Percentiles rank a stretch among this genome's conserved stretches.
These are phyloP conservation scores for Lerista edwardsae DNA, from an alignment of 2,797 vertebrate genomes.

Conservation along the genomic window DNA sequence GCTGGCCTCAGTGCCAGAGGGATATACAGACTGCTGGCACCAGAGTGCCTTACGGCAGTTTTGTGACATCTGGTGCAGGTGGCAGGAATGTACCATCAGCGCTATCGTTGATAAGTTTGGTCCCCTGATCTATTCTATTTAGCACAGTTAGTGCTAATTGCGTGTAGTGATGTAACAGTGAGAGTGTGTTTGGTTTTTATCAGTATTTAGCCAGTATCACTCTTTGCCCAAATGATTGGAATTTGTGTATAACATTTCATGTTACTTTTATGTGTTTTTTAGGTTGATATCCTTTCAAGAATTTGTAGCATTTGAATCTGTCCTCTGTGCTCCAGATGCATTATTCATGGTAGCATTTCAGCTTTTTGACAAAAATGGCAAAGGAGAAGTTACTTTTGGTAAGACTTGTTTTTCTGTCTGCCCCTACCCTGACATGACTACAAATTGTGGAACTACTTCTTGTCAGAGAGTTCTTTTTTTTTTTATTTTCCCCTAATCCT, in stretches of 20 bases:
- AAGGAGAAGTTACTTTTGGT: slow-evolving; percentile 84
- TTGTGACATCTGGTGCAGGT: too few relatives aligned
- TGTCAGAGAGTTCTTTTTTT: background rate
- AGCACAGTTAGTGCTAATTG: background rate
- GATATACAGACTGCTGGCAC: too few relatives aligned
- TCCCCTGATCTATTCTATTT: background rate
- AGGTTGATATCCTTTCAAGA: slow-evolving; percentile 91
- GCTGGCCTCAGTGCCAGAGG: too few relatives aligned
- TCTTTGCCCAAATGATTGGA: slow-evolving; percentile 1
- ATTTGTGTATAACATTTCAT: slow-evolving; percentile 25
- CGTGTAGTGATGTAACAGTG: background rate
- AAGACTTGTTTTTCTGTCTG: background rate
- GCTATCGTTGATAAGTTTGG: too few relatives aligned
- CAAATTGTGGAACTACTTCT: background rate
- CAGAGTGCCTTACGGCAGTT: too few relatives aligned
- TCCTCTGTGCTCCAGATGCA: slow-evolving; percentile 87
- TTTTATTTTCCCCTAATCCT: background rate
- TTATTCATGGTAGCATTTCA: slow-evolving; percentile 89
- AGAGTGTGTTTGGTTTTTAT: background rate
- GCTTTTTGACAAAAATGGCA: slow-evolving; percentile 89
- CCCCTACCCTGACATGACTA: too few relatives aligned
- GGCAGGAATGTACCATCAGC: too few relatives aligned
- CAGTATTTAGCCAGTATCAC: slow-evolving; percentile 1
- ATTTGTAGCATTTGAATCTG: slow-evolving; percentile 88
- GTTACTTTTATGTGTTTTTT: slow-evolving; percentile 51